These are phyloP conservation scores for Desmodus rotundus DNA, from an alignment of 2,113 vertebrate genomes.

Conservation along the genomic window DNA sequence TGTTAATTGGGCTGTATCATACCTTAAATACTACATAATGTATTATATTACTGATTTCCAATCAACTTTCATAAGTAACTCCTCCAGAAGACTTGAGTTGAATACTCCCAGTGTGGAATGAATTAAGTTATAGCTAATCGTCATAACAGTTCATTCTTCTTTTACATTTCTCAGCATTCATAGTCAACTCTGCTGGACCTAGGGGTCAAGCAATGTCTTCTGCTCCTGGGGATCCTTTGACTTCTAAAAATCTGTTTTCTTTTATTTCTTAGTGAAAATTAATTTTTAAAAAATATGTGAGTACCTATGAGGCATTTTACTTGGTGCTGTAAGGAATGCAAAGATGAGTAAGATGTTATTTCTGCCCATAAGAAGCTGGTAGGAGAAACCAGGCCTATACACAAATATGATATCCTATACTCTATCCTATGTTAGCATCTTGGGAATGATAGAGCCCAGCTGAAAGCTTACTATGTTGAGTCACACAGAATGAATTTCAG, in stretches of 20 bases:
- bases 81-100: neutral
- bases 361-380: conserved; percentile 5
- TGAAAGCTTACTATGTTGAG: neutral
- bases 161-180: neutral
- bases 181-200: neutral
- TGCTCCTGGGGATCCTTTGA: neutral
- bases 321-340: neutral
- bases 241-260: neutral
- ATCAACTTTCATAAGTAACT: neutral
- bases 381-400: neutral
- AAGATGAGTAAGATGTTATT: conserved; percentile 30
- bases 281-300: neutral
- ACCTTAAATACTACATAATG: neutral
- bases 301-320: neutral
- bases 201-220: neutral
- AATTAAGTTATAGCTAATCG: neutral
- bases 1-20: neutral
- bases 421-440: neutral
- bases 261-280: conserved; percentile 21
- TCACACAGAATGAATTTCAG: neutral
- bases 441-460: neutral
- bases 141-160: neutral
- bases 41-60: neutral
- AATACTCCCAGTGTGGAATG: neutral
- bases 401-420: neutral